These are phyloP conservation scores for Neosilurus mollespiculum DNA, from an alignment of 2,797 vertebrate genomes.

Conservation along the genomic window DNA sequence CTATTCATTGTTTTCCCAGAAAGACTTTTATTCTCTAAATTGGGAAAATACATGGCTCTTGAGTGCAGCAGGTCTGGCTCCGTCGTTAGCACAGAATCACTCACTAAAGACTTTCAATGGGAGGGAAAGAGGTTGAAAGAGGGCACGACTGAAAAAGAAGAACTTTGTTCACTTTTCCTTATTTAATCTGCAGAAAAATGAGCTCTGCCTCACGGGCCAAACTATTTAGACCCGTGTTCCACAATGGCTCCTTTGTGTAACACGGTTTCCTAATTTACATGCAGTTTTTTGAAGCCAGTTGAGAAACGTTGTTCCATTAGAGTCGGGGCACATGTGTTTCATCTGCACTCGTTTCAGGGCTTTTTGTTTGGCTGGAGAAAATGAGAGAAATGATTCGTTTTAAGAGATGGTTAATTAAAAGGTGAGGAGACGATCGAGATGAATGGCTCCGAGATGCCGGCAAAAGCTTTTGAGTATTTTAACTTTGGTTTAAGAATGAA, in stretches of 20 bases:
- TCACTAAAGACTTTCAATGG: background rate
- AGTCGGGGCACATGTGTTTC: background rate
- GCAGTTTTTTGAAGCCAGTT: constrained; percentile 17
- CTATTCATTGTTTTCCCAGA: background rate
- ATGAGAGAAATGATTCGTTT: background rate
- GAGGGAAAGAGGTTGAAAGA: constrained; percentile 9
- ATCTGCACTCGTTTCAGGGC: background rate
- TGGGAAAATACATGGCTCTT: background rate
- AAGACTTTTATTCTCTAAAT: background rate
- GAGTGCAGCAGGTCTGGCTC: background rate
- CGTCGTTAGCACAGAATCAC: background rate
- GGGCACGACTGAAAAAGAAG: constrained; percentile 25
- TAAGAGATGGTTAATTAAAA: constrained; percentile 18
- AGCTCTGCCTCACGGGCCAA: constrained; percentile 18
- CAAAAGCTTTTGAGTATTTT: background rate
- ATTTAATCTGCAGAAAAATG: constrained; percentile 31
- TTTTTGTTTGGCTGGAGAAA: background rate
- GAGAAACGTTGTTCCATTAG: constrained; percentile 16
- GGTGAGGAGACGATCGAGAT: background rate
- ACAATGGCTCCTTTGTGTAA: constrained; percentile 54
- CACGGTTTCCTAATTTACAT: constrained; percentile 38
- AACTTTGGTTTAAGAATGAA: background rate
- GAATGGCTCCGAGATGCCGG: background rate
- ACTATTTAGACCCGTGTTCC: constrained; percentile 40
- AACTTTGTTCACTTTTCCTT: constrained; percentile 24